These are phyloP conservation scores for Drosophila miranda DNA, from an alignment of 1,140 invertebrate species.

Conservation along the genomic window DNA sequence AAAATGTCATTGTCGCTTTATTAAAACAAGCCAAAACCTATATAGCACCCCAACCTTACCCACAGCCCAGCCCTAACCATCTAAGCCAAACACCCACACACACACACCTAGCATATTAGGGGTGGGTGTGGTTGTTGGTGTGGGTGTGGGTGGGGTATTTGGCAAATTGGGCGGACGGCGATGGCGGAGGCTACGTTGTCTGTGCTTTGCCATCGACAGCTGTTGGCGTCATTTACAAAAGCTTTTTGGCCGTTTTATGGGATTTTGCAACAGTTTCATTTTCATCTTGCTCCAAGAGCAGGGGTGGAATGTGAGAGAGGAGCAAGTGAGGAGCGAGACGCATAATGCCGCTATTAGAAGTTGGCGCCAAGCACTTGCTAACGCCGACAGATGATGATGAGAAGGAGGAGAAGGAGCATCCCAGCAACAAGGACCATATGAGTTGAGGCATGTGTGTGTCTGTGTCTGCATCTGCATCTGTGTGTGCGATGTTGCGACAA, in stretches of 20 bases:
- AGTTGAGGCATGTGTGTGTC: conserved; percentile 1
- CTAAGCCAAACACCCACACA: conserved; percentile 16
- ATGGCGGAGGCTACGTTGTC: conserved; percentile 43
- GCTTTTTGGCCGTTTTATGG: conserved; percentile 79
- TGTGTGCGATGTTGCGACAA: conserved; percentile 89
- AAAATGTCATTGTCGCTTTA: conserved; percentile 80
- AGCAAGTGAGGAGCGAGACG: conserved; percentile 9
- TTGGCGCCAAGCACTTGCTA: conserved; percentile 79
- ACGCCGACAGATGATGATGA: conserved; percentile 96
- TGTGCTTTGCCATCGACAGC: conserved; percentile 71
- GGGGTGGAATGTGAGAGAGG: background rate
- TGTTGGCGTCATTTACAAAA: conserved; percentile 79
- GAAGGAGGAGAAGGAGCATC: conserved; percentile 27
- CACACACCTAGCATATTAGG: conserved; percentile 25
- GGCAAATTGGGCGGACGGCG: conserved; percentile 58
- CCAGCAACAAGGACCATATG: conserved; percentile 53
- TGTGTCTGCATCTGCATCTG: conserved; percentile 4
- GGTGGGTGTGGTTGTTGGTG: background rate
- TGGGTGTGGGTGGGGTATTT: conserved; percentile 24
- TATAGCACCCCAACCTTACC: conserved; percentile 17
- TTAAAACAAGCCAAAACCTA: conserved; percentile 76
- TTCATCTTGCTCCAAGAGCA: conserved; percentile 58
- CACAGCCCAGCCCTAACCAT: conserved; percentile 42
- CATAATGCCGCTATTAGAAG: conserved; percentile 78
- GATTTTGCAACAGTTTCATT: conserved; percentile 79